These are phyloP conservation scores for Rambutsinella grinnellia DNA, from an alignment of 2,888 invertebrate species.

Conservation along the genomic window DNA sequence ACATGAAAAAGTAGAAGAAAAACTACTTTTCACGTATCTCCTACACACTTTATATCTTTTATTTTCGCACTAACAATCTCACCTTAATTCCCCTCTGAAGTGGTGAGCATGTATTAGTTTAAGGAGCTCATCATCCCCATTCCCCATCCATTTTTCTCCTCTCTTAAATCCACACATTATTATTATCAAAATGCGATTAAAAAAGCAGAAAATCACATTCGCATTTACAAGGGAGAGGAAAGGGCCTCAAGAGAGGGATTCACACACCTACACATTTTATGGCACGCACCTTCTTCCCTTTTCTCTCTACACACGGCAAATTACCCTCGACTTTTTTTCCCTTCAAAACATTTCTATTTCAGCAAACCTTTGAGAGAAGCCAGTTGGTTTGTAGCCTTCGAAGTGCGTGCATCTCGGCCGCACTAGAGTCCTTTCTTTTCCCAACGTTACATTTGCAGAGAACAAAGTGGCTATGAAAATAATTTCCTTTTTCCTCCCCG, in stretches of 20 bases:
- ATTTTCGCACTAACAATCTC: not conserved
- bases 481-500: not conserved
- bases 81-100: not conserved
- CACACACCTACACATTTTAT: not conserved
- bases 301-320: too few relatives aligned
- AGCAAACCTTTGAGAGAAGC: not conserved
- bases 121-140: constrained; percentile 27
- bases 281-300: not conserved
- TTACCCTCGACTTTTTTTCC: not conserved
- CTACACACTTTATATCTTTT: not conserved
- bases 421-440: not conserved
- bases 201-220: constrained; percentile 4
- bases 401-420: constrained; percentile 11
- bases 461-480: not conserved
- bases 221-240: not conserved
- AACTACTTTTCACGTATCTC: not conserved
- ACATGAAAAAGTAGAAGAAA: not conserved
- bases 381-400: constrained; percentile 33
- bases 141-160: not conserved
- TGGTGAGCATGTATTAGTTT: constrained; percentile 1
- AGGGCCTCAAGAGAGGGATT: constrained; percentile 7
- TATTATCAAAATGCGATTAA: constrained; percentile 28
- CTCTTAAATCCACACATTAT: constrained; percentile 14
- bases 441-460: not conserved
- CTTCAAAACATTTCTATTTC: not conserved